Conservation (phyloP, 2,113 vertebrate species). For the Cyrtonyx montezumae region DNA sequence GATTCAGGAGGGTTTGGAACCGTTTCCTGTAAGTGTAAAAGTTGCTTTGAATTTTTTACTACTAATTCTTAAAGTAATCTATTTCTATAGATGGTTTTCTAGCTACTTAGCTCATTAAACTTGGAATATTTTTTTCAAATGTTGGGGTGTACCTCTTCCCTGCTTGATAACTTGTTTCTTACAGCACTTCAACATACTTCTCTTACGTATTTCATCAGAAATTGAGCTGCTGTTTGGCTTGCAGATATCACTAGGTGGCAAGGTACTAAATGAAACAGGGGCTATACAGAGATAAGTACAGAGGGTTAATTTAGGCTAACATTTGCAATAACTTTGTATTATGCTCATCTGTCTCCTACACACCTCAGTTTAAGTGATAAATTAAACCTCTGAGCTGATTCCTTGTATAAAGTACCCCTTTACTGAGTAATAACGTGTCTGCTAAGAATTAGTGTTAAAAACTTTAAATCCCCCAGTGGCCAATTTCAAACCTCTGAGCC, state of each 20-base stretch:
- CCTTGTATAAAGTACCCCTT: not conserved
- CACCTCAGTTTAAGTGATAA: not conserved
- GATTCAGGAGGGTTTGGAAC: conserved; percentile 95
- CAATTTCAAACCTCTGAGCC: not conserved
- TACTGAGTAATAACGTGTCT: not conserved
- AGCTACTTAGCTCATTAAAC: not conserved
- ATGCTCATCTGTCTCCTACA: not conserved
- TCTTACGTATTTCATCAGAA: not conserved
- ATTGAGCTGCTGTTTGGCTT: not conserved
- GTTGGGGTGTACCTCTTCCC: not conserved
- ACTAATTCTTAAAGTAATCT: not conserved
- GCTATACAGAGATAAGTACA: not conserved
- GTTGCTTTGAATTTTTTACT: not conserved
- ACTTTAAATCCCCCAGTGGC: not conserved
- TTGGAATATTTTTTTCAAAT: not conserved
- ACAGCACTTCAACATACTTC: not conserved
- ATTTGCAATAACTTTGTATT: not conserved
- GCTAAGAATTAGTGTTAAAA: not conserved
- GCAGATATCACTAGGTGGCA: not conserved
- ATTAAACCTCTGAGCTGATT: not conserved
- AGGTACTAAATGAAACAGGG: not conserved
- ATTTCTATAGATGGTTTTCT: not conserved
- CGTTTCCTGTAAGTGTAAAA: conserved; percentile 88
- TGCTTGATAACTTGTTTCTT: not conserved
- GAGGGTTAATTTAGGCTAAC: not conserved